Base-by-base conservation (phyloP, 1,140 invertebrate genomes). In the Procambarus clarkii region DNA sequence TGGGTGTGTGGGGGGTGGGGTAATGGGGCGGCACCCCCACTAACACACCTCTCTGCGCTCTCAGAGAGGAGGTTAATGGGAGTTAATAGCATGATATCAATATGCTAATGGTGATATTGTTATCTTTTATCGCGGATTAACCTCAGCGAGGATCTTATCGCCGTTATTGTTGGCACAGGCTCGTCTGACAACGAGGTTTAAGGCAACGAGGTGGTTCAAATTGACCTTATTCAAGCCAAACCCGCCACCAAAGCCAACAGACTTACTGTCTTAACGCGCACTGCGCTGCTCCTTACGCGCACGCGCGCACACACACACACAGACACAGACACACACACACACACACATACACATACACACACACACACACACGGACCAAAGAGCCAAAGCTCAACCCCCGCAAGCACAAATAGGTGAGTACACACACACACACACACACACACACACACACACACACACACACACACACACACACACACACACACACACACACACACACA, bases 71-170 rank as follows among this genome's bases (percentile, higher is more conserved):
- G n/a, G n/a, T n/a, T n/a, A n/a, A n/a, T n/a, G n/a, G n/a, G n/a
- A n/a, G 21, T 74, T 74, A 74, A 74, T 74, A 34, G 69, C 69
- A 74, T 24, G 69, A 24, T 74, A 74, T 74, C 69, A 74, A 74
- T 74, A 74, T 74, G 69, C 69, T 74, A 74, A 74, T 74, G 69
- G n/a, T 74, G 69, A 34, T 74, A 74, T 74, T 74, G 69, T 74
- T 74, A 74, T 34, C 69, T 74, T n/a, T 74, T 74, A 74, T 74
- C 69, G n/a, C 24, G 69, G 69, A 74, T 74, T 74, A 74, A 74
- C 69, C 69, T 74, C 69, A 34, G 7, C n/a, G n/a, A 21, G 69
- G 69, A 74, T 74, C 69, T 74, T 74, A 74, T 74, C 69, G 69
- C 11, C n/a, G 5, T 74, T 74, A 74, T 74, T 74, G 69, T 74